Conservation (phyloP, 1,140 invertebrate genomes). For the Propsilocerus akamusi region DNA sequence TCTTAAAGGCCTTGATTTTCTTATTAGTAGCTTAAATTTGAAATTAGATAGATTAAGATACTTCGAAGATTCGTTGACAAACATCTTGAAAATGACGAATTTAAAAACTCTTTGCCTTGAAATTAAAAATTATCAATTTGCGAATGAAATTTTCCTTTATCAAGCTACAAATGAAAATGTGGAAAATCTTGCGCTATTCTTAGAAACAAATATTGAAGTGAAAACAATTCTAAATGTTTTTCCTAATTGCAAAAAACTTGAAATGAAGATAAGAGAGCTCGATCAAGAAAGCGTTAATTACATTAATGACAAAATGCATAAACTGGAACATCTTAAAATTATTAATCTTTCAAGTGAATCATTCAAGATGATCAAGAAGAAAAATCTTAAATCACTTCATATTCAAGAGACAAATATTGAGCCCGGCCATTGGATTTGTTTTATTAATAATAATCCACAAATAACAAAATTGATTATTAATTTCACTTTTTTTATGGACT, state of each 20-base stretch:
- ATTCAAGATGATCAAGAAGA: not conserved
- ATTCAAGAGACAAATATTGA: not conserved
- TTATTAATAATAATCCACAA: constrained; percentile 1
- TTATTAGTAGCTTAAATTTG: not conserved
- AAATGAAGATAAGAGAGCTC: not conserved
- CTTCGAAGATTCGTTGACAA: not conserved
- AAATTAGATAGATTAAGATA: not conserved
- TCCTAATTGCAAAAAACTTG: not conserved
- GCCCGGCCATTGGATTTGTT: not conserved
- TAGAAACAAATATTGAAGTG: too few species aligned
- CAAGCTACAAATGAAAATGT: too few species aligned
- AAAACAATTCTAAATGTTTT: too few species aligned
- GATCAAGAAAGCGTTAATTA: not conserved
- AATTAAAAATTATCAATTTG: not conserved
- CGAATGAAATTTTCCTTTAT: not conserved
- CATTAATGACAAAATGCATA: not conserved
- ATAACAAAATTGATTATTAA: not conserved
- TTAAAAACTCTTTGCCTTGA: not conserved
- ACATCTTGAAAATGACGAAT: not conserved
- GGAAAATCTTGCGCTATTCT: too few species aligned
- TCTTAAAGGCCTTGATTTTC: not conserved
- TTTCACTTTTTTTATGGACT: not conserved
- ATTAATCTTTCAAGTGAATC: not conserved
- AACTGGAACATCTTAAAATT: not conserved
- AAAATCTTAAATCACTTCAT: not conserved